These are phyloP conservation scores for Excalfactoria chinensis DNA, from an alignment of 2,113 vertebrate species.

Conservation along the genomic window DNA sequence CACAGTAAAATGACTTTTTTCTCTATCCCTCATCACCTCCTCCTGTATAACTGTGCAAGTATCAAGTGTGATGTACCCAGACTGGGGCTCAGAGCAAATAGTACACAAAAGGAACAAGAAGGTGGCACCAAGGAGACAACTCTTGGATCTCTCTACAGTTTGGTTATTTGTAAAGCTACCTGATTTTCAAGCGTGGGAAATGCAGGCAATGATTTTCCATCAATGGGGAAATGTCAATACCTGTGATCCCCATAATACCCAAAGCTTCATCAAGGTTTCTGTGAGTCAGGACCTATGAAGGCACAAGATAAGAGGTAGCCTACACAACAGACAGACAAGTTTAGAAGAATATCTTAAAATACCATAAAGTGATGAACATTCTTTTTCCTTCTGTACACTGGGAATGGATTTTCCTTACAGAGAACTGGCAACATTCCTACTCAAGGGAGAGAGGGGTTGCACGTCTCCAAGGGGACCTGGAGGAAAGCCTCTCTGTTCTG, in stretches of 20 bases:
- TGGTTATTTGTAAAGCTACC: neutral
- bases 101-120: neutral
- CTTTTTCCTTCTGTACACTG: neutral
- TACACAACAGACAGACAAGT: neutral
- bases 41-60: neutral
- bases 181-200: neutral
- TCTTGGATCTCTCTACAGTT: neutral
- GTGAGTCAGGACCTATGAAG: neutral
- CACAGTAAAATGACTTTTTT: neutral
- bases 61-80: neutral
- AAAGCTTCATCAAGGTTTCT: neutral
- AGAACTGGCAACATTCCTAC: neutral
- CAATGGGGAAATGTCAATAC: neutral
- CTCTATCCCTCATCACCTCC: neutral
- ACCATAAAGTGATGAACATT: neutral
- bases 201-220: neutral
- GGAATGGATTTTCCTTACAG: neutral
- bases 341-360: neutral
- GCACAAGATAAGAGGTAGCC: neutral
- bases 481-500: neutral
- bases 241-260: fast-evolving
- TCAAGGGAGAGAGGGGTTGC: neutral
- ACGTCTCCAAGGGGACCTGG: neutral
- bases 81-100: neutral
- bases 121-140: neutral